Evolutionary conservation across 1,140 invertebrate genomes (phyloP).

Genomic region (Nasonia vitripennis): DNA sequence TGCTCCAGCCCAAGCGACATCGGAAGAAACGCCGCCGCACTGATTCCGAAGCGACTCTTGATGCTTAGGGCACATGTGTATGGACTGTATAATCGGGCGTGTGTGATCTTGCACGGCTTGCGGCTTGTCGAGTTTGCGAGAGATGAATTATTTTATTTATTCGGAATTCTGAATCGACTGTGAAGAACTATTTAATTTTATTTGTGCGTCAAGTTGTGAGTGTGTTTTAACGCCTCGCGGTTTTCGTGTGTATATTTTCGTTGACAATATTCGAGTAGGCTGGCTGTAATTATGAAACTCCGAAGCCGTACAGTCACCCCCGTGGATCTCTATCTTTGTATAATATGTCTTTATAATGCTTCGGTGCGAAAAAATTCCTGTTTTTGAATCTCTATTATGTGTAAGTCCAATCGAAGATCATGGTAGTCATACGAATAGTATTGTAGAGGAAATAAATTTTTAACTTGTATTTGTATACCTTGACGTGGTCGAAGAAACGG

Average conservation of each 20-base stretch:
- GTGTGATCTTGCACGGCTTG: neutral
- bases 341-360: neutral
- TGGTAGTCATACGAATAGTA: neutral
- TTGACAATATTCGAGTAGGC: neutral
- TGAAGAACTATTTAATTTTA: neutral
- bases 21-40: neutral
- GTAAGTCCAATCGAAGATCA: too few relatives aligned
- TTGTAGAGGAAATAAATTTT: neutral
- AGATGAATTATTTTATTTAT: neutral
- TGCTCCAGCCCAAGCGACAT: slow-evolving; percentile 3
- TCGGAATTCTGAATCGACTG: neutral
- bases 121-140: neutral
- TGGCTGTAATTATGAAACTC: neutral
- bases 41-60: neutral
- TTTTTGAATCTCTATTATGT: neutral
- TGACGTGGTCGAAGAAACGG: neutral
- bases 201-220: neutral
- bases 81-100: neutral
- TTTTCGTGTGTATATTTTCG: neutral
- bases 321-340: neutral
- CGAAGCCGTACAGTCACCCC: neutral
- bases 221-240: too few relatives aligned
- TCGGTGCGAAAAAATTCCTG: neutral
- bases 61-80: neutral
- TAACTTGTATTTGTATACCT: slow-evolving; percentile 19